A percentile compares a stretch with the other conserved stretches of the same genome.
Conservation (phyloP, 1,140 invertebrate species). For the Onthophagus taurus region DNA sequence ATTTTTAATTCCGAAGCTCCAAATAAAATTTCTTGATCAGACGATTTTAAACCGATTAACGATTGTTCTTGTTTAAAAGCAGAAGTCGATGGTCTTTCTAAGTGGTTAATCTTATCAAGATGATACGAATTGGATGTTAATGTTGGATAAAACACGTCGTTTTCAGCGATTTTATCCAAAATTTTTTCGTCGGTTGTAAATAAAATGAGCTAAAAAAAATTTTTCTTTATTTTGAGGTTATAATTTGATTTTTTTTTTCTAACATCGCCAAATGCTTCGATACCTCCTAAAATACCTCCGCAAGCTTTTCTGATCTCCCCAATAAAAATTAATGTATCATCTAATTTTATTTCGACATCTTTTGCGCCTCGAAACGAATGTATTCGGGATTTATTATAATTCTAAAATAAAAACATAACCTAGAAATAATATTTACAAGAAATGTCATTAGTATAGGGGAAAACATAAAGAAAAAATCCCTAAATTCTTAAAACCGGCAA, state of each 20-base stretch:
- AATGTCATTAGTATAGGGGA: too few relatives aligned
- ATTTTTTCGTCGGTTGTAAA: slow-evolving; percentile 69
- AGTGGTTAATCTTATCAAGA: slow-evolving; percentile 19
- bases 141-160: slow-evolving; percentile 58
- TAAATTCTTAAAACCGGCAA: too few relatives aligned
- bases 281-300: slow-evolving; percentile 57
- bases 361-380: slow-evolving; percentile 67
- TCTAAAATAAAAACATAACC: slow-evolving; percentile 46
- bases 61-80: slow-evolving; percentile 18
- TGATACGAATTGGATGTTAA: slow-evolving; percentile 40
- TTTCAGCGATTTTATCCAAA: slow-evolving; percentile 59
- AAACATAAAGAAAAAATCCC: too few relatives aligned
- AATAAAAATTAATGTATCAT: slow-evolving; percentile 58
- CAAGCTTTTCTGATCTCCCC: slow-evolving; percentile 72
- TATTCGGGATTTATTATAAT: slow-evolving; percentile 79
- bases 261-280: slow-evolving; percentile 71
- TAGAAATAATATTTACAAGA: too few relatives aligned
- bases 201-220: slow-evolving; percentile 67
- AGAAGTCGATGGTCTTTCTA: slow-evolving; percentile 49
- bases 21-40: slow-evolving; percentile 26
- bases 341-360: slow-evolving; percentile 59
- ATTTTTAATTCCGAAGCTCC: slow-evolving; percentile 37
- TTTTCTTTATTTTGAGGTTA: too few relatives aligned
- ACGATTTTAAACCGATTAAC: background rate
- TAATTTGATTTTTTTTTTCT: too few relatives aligned